Evolutionary conservation across 2,888 invertebrate species (phyloP).

Genomic region (Rhagophthalmus giganteus): DNA sequence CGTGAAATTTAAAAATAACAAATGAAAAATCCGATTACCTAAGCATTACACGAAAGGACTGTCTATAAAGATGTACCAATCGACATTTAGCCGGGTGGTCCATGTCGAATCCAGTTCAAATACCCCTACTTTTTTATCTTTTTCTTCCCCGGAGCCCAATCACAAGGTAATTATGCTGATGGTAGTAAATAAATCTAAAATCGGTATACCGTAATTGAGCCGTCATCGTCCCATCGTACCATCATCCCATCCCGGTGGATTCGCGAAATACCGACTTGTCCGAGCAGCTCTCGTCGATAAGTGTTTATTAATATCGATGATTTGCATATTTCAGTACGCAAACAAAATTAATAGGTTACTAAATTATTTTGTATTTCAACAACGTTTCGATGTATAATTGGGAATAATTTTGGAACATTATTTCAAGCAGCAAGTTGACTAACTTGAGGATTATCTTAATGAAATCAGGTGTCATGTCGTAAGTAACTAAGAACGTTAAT

Average conservation of each 20-base stretch:
- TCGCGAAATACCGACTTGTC: conserved; percentile 14
- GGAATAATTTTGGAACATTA: conserved; percentile 3
- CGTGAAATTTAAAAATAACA: conserved; percentile 1
- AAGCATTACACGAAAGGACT: conserved; percentile 5
- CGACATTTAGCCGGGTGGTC: conserved; percentile 24
- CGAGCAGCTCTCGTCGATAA: conserved; percentile 25
- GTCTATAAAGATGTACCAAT: conserved; percentile 21
- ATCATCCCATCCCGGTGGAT: conserved; percentile 15
- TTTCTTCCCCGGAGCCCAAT: conserved; percentile 11
- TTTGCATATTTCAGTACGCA: conserved; percentile 25
- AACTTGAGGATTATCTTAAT: conserved; percentile 32
- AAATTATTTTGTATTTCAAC: conserved; percentile 22
- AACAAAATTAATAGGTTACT: conserved; percentile 21
- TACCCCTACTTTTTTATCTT: conserved; percentile 19
- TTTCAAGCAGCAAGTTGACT: conserved; percentile 4
- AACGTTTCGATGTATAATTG: conserved; percentile 12
- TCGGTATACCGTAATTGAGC: conserved; percentile 28
- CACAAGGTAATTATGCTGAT: conserved; percentile 22
- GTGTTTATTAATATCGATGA: conserved; percentile 32
- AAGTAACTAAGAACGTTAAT: conserved; percentile 20
- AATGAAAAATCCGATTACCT: background rate
- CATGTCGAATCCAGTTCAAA: conserved; percentile 21
- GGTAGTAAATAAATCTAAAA: conserved; percentile 24
- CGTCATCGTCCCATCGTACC: conserved; percentile 24
- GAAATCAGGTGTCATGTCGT: conserved; percentile 24